Percentiles rank a stretch among this genome's conserved stretches.
phyloP scores from a whole-genome alignment of 1,140 invertebrate species.

The Trichoplusia ni region DNA sequence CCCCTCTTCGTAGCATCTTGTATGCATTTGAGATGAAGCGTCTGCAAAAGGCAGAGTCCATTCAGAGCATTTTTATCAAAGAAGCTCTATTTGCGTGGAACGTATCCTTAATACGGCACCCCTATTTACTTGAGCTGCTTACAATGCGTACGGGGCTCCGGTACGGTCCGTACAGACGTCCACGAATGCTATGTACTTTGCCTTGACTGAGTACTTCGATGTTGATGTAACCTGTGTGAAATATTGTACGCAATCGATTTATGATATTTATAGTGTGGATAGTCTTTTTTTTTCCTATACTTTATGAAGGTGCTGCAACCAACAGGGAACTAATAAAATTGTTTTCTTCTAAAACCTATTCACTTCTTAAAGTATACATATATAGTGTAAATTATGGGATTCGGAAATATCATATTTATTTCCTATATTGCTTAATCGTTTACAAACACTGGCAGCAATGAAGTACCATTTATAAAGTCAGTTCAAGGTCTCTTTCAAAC shows the following conservation, averaged over 20 bases:
- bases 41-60: constrained; percentile 15
- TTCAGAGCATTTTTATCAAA: constrained; percentile 21
- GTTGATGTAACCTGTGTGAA: neutral
- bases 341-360: no score
- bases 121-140: constrained; percentile 11
- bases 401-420: no score
- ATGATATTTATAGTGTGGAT: no score
- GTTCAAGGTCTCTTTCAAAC: no score
- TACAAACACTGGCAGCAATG: no score
- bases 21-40: constrained; percentile 9
- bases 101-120: constrained; percentile 11
- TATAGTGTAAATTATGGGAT: no score
- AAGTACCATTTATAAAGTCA: no score
- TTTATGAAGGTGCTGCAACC: no score
- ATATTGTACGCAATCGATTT: neutral
- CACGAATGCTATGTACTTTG: constrained; percentile 6
- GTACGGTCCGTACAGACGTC: neutral
- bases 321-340: no score
- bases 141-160: neutral
- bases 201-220: neutral
- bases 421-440: no score
- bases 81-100: constrained; percentile 1
- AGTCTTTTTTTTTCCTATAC: no score
- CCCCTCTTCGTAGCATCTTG: neutral
- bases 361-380: no score